These are phyloP conservation scores for Melanerpes aurifrons DNA, from an alignment of 2,113 vertebrate genomes.

Conservation along the genomic window DNA sequence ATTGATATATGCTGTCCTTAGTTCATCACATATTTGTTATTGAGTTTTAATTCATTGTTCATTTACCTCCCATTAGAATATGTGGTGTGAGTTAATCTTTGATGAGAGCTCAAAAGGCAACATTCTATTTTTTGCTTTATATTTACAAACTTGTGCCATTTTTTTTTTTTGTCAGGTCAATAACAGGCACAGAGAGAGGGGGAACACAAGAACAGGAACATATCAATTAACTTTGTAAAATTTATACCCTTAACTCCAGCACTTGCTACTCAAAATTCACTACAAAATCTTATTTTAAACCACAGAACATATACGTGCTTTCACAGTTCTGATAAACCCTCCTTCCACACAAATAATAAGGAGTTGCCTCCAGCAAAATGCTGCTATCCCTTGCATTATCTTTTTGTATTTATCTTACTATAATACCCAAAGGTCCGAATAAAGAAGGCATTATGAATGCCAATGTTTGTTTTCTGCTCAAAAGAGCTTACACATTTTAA, in stretches of 20 bases:
- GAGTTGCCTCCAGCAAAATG: not conserved
- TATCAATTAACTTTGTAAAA: not conserved
- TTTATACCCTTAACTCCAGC: not conserved
- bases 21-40: slow-evolving; percentile 70
- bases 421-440: not conserved
- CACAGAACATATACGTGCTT: not conserved
- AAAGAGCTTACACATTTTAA: slow-evolving; percentile 2
- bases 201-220: not conserved
- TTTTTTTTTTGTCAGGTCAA: slow-evolving; percentile 41
- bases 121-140: slow-evolving; percentile 63
- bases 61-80: slow-evolving; percentile 71
- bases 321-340: not conserved
- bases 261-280: slow-evolving; percentile 15
- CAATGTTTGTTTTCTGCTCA: not conserved
- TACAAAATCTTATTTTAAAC: slow-evolving; percentile 4
- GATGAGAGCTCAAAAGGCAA: slow-evolving; percentile 54
- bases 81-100: slow-evolving; percentile 56
- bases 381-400: not conserved
- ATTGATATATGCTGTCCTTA: slow-evolving; percentile 61
- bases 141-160: slow-evolving; percentile 25
- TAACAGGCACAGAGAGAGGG: not conserved
- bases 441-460: slow-evolving; percentile 2
- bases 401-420: slow-evolving; percentile 17
- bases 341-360: not conserved
- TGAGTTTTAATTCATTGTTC: slow-evolving; percentile 67